Percentiles rank a stretch among this genome's conserved stretches.
Evolutionary conservation across 2,797 vertebrate species (phyloP).

Genomic region (Enteromius paludinosus): DNA sequence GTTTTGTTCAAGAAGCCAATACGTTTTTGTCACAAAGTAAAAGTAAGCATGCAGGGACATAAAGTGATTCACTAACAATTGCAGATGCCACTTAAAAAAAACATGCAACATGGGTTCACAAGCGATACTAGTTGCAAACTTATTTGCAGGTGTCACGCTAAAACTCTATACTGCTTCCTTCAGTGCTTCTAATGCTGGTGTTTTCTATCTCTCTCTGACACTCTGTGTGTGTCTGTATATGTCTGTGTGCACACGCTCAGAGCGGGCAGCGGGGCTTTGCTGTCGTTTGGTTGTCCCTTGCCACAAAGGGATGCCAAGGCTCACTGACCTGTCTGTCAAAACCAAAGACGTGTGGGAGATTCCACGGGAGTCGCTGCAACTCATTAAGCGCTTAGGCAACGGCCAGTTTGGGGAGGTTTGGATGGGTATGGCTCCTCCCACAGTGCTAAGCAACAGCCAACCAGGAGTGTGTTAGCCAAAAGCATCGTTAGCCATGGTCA

Average conservation of each 20-base stretch:
- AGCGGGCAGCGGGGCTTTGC: slow-evolving; percentile 96
- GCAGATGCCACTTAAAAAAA: too few species aligned
- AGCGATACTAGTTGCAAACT: not conserved
- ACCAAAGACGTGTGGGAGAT: slow-evolving; percentile 99
- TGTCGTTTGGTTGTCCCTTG: slow-evolving; percentile 97
- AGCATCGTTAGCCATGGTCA: not conserved
- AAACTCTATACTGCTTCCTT: slow-evolving; percentile 6
- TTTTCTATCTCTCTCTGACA: slow-evolving; percentile 29
- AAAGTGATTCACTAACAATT: not conserved
- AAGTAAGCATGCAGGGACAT: not conserved
- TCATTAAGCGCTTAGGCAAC: slow-evolving; percentile 97
- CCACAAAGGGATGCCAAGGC: slow-evolving; percentile 97
- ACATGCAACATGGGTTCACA: not conserved
- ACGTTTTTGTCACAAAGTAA: not conserved
- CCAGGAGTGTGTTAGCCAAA: slow-evolving; percentile 22
- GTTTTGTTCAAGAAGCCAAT: not conserved
- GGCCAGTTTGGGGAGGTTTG: slow-evolving; percentile 99
- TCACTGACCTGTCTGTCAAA: slow-evolving; percentile 98
- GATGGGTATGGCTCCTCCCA: slow-evolving; percentile 91
- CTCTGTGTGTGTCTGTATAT: slow-evolving; percentile 32
- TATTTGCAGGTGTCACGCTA: not conserved
- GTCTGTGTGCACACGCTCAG: slow-evolving; percentile 74
- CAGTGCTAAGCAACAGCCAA: slow-evolving; percentile 66
- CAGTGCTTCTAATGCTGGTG: slow-evolving; percentile 13
- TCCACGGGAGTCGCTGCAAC: slow-evolving; percentile 93